Base-by-base conservation (phyloP, 2,113 vertebrate genomes). In the Lepus europaeus region DNA sequence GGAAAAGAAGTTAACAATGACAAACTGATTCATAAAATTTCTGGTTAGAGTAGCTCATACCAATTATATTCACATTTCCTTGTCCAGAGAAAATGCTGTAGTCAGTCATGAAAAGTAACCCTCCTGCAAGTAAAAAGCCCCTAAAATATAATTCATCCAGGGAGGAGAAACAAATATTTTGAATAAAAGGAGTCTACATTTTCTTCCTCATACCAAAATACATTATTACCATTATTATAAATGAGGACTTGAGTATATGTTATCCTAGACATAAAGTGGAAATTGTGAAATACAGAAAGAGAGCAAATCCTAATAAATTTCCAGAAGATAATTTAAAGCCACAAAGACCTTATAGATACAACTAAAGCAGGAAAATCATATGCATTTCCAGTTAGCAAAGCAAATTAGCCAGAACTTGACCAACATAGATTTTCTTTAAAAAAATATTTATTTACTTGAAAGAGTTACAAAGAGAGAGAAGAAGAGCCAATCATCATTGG, bases 271-370 rank as follows among this genome's bases (percentile, higher is more conserved):
- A 74, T 23, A 74, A 63, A 82, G 84, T 4, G 33, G 22, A 80
- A 17, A 80, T 72, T 94, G 10, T 49, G 20, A 73, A 93, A n/a
- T 59, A 78, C 2, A 89, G 31, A 76, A 89, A 36, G 12, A 27
- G 51, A 78, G 19, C 10, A 86, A 45, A 79, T 5, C 27, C 9
- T 11, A 86, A 78, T 51, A 20, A 22, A 87, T 51, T 59, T 39
- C 22, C 61, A 87, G 45, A 2, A 69, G 51, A 79, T 74, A 74
- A 89, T 87, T 93, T 59, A 83, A 79, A 93, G 19, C 45, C 73
- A 56, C 14, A 23, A 39, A 70, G 29, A 77, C 45, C 14, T 66
- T 80, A n/a, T 27, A 89, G 77, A 85, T 56, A 64, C 1, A 64
- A 68, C 45, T 78, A 31, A 82, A 9, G 9, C 33, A 78, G 6